Evolutionary conservation across 2,113 vertebrate genomes (phyloP).

Genomic region (Danio rerio): DNA sequence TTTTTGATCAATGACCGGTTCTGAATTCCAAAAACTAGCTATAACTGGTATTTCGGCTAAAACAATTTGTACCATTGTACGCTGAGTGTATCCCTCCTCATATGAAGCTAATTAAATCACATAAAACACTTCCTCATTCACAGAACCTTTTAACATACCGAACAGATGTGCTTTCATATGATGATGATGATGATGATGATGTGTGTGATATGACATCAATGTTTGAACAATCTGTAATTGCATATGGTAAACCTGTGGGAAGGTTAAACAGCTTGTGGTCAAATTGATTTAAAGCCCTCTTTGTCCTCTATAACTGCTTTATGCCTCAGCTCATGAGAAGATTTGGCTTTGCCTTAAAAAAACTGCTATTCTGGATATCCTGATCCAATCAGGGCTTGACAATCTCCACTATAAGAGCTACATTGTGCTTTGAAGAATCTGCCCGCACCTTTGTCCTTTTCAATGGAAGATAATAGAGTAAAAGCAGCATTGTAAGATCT

Average conservation of each 20-base stretch:
- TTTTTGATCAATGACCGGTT: background rate
- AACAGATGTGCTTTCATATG: background rate
- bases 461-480: constrained; percentile 11
- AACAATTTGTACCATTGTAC: background rate
- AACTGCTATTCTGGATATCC: background rate
- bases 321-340: background rate
- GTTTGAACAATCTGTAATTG: background rate
- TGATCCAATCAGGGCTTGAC: background rate
- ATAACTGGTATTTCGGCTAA: background rate
- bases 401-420: constrained; percentile 12
- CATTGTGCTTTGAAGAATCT: constrained; percentile 18
- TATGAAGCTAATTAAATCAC: background rate
- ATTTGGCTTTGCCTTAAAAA: constrained; percentile 23
- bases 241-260: background rate
- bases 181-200: constrained; percentile 1
- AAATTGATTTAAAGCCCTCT: background rate
- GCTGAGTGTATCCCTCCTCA: background rate
- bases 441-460: constrained; percentile 10
- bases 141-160: too few species aligned
- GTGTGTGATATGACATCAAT: background rate
- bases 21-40: background rate
- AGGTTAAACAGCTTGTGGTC: background rate
- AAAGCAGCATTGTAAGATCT: constrained; percentile 25
- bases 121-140: too few species aligned
- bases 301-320: constrained; percentile 2